Percentiles rank a stretch among this genome's conserved stretches.
These are phyloP conservation scores for Microcebus jonahi DNA, from an alignment of 2,113 vertebrate species.

Conservation along the genomic window DNA sequence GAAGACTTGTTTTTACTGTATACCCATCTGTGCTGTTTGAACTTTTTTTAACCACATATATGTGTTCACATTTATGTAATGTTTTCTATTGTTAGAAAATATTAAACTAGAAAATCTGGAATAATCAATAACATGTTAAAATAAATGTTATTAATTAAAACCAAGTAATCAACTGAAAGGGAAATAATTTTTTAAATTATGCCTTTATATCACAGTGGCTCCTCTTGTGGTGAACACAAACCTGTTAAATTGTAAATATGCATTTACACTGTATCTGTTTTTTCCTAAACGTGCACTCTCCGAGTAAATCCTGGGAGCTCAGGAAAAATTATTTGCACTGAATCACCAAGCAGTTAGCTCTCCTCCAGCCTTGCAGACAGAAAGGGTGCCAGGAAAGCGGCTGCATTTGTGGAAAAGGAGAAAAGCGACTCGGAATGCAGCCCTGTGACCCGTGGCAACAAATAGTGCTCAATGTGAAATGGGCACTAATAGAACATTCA, in stretches of 20 bases:
- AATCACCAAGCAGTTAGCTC: slow-evolving; percentile 55
- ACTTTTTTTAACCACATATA: neutral
- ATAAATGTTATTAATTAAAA: slow-evolving; percentile 36
- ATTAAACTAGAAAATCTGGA: neutral
- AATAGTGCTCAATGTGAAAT: neutral
- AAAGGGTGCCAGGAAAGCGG: neutral
- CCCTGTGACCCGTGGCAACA: slow-evolving; percentile 41
- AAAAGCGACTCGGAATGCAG: neutral
- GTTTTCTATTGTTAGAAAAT: slow-evolving; percentile 41
- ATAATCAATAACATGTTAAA: slow-evolving; percentile 33
- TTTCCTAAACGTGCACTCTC: slow-evolving; percentile 19
- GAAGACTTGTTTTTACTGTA: neutral
- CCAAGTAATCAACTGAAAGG: neutral
- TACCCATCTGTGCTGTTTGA: neutral
- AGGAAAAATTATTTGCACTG: neutral
- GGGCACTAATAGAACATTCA: neutral
- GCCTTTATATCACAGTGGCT: neutral
- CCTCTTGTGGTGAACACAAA: slow-evolving; percentile 15
- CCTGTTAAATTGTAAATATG: neutral
- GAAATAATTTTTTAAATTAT: neutral
- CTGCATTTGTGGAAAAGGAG: neutral
- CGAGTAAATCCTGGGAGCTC: slow-evolving; percentile 16
- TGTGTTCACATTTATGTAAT: neutral
- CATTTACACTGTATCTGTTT: neutral
- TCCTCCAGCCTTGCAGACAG: neutral